phyloP scores from a whole-genome alignment of 2,113 vertebrate genomes.

The Phalacrocorax carbo region DNA sequence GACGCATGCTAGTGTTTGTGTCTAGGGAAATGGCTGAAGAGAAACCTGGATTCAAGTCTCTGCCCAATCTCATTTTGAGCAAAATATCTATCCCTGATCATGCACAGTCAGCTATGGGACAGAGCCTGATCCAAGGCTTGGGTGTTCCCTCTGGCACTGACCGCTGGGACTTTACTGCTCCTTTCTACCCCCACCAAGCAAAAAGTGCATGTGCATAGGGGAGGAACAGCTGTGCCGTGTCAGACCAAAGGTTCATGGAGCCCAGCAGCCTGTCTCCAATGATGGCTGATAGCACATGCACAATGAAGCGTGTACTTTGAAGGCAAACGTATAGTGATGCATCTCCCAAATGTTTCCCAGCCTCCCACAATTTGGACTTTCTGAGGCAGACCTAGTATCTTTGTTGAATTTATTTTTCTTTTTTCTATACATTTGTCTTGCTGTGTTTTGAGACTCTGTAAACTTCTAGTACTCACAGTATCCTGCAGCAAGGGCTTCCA shows the following conservation, averaged over 20 bases:
- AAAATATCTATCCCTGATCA: neutral
- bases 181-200: neutral
- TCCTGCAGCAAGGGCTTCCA: neutral
- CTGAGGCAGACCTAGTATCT: neutral
- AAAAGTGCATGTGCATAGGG: neutral
- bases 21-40: neutral
- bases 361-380: neutral
- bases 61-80: neutral
- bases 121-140: neutral
- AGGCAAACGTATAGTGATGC: neutral
- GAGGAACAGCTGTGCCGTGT: slow-evolving; percentile 44
- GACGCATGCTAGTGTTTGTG: neutral
- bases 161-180: neutral
- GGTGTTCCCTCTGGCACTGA: neutral
- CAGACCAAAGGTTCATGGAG: slow-evolving; percentile 17
- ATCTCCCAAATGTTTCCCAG: neutral
- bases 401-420: neutral
- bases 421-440: neutral
- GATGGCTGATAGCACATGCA: neutral
- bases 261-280: slow-evolving; percentile 42
- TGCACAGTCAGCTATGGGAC: neutral
- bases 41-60: neutral
- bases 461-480: neutral
- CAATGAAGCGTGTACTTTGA: neutral
- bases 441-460: neutral